Evolutionary conservation across 2,888 invertebrate genomes (phyloP), one percentile per base, ranked within the genome.

Genomic region (Helleia helle): DNA sequence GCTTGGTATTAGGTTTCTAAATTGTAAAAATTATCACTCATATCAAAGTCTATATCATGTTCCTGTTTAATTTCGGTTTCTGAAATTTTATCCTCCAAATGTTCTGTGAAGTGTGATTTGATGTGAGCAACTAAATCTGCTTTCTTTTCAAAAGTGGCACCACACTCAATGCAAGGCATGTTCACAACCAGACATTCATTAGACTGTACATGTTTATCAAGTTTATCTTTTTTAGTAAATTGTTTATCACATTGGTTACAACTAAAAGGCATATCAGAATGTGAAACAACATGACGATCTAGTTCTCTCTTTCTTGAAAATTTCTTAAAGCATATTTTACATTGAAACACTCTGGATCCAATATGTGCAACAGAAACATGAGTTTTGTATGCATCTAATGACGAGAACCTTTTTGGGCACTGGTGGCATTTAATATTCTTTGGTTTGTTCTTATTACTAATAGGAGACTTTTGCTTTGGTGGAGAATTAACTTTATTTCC

Each of bases 271-370:
- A 89, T 81, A 1, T 88, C 91, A 27, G 90, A 86, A 64, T 92
- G 92, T 1, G 91, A 83, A 0, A 88, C 83, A 9, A 87, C 81
- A 67, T 92, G 92, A 0, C 91, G 80, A 50, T 91, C 91, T 6
- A 91, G 66, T 65, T 92, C 92, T 28, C 91, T 81, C 65, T 91
- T 90, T 1, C 91, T 74, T 22, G 89, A 77, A 58, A 92, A 92
- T 4, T 88, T 86, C 60, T 90, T 91, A 39, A 86, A 87, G 60
- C 92, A 92, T 34, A 89, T 81, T 49, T 87, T 86, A 58, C 92
- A 92, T 43, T 85, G 84, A 58, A 89, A 89, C 1, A 86, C 84
- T 45, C 90, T 80, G n/a, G 73, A 73, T 14, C 79, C 79, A 52
- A 84, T 79, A 50, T 88, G 87, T 24, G 80, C 77, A 48, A 86